A percentile compares a stretch with the other conserved stretches of the same genome.
These are phyloP conservation scores for Psittacula cyanocephala DNA, from an alignment of 2,113 vertebrate genomes.

Conservation along the genomic window DNA sequence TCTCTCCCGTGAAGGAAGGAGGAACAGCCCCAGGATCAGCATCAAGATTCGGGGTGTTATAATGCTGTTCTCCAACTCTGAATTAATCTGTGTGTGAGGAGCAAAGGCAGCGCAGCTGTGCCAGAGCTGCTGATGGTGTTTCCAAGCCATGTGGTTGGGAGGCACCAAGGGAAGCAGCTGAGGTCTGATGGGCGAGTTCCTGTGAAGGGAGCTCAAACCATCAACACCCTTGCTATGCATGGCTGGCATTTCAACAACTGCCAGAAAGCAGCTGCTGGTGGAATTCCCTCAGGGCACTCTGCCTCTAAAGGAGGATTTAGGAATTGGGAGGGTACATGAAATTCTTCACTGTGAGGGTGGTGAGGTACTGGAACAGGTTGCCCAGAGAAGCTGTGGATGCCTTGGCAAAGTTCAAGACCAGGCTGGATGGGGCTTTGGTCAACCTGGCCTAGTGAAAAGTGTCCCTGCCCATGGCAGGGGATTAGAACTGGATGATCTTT, in stretches of 20 bases:
- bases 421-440: neutral
- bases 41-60: neutral
- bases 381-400: neutral
- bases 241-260: conserved; percentile 3
- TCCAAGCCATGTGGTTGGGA: neutral
- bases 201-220: neutral
- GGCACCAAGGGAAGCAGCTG: neutral
- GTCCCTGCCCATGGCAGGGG: neutral
- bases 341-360: neutral
- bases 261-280: neutral
- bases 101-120: neutral
- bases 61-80: neutral
- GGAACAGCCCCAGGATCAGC: neutral
- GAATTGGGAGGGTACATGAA: neutral
- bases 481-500: neutral
- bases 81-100: neutral
- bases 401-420: neutral
- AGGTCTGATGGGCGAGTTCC: neutral
- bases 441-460: neutral
- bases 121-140: neutral
- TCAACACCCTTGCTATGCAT: neutral
- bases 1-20: neutral
- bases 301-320: neutral
- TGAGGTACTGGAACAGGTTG: neutral
- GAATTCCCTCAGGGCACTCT: neutral